These are phyloP conservation scores for Tinea pellionella DNA, from an alignment of 2,888 invertebrate species.

Conservation along the genomic window DNA sequence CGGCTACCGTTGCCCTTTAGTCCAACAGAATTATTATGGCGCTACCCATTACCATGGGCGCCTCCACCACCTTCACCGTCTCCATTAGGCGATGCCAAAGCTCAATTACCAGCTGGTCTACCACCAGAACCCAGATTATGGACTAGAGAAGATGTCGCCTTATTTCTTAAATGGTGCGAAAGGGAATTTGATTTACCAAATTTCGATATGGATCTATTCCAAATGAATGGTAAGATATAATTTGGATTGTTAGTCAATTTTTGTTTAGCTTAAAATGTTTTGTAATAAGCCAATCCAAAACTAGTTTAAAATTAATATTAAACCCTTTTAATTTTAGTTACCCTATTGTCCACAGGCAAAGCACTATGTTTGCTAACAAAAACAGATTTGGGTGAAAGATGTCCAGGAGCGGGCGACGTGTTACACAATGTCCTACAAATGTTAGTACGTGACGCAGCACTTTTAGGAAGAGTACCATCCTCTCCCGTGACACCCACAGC, in stretches of 20 bases:
- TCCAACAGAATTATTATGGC: slow-evolving; percentile 86
- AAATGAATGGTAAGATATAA: slow-evolving; percentile 85
- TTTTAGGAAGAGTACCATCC: slow-evolving; percentile 82
- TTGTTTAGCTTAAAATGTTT: slow-evolving; percentile 16
- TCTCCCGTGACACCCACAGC: slow-evolving; percentile 87
- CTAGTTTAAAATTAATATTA: background rate
- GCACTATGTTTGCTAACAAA: slow-evolving; percentile 91
- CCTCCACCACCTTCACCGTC: slow-evolving; percentile 73
- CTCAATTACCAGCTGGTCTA: slow-evolving; percentile 84
- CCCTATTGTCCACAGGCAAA: slow-evolving; percentile 74
- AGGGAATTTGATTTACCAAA: slow-evolving; percentile 91
- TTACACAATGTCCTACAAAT: slow-evolving; percentile 93
- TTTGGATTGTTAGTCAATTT: background rate
- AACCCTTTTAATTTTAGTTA: background rate
- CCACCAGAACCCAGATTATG: slow-evolving; percentile 91
- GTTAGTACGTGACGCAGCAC: slow-evolving; percentile 83
- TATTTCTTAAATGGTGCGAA: slow-evolving; percentile 92
- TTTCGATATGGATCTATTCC: slow-evolving; percentile 93
- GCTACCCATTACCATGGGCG: slow-evolving; percentile 84
- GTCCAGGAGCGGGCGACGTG: slow-evolving; percentile 93
- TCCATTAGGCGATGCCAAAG: slow-evolving; percentile 86
- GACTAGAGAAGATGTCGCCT: slow-evolving; percentile 89
- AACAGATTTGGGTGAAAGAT: slow-evolving; percentile 89
- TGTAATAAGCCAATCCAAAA: background rate
- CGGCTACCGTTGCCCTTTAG: slow-evolving; percentile 84